Evolutionary conservation across 2,797 vertebrate genomes (phyloP).

Genomic region (Ptychadena robeensis): DNA sequence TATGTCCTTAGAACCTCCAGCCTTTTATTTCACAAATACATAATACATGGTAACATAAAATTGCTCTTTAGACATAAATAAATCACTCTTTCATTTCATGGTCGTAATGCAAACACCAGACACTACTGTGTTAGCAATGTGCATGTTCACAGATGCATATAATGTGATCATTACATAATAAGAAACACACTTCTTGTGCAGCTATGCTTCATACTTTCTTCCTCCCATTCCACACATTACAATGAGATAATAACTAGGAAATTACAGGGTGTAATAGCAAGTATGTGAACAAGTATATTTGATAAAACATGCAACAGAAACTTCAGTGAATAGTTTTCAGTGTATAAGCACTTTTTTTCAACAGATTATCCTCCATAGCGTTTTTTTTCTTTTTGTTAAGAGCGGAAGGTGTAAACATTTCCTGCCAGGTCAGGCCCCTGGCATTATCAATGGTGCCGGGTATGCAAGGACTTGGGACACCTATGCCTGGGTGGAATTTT

Average conservation of each 20-base stretch:
- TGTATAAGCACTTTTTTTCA: neutral
- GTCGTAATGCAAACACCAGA: neutral
- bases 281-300: neutral
- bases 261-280: neutral
- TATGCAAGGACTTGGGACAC: no score
- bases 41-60: neutral
- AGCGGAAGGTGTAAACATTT: no score
- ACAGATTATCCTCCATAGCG: no score
- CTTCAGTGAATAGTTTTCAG: neutral
- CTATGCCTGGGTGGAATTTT: no score
- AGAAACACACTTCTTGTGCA: slow-evolving; percentile 2
- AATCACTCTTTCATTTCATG: neutral
- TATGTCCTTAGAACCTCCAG: neutral
- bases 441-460: no score
- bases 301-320: neutral
- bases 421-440: no score
- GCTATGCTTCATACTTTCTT: neutral
- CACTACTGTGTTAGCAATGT: neutral
- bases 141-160: slow-evolving; percentile 19
- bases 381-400: no score
- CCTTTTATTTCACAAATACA: neutral
- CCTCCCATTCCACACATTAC: slow-evolving; percentile 15
- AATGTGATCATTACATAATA: neutral
- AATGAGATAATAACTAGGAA: neutral
- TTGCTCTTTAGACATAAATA: slow-evolving; percentile 1